These are phyloP conservation scores for fruit fly (Drosophila melanogaster) DNA, from an alignment of 1,140 invertebrate genomes.

Conservation along the genomic window Release_6_plus_ISO1_MT NT_033777.3:5876501-5877000, in stretches of 20 bases:
- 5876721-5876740: constrained; percentile 63
- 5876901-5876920: constrained; percentile 47
- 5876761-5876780: constrained; percentile 11
- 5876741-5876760: constrained; percentile 46
- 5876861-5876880: constrained; percentile 16
- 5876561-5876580: constrained; percentile 60
- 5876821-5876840: constrained; percentile 18
- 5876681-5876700: constrained; percentile 62
- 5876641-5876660: constrained; percentile 34
- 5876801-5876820: constrained; percentile 26
- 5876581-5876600: constrained; percentile 65
- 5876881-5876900: constrained; percentile 26
- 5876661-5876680: constrained; percentile 66
- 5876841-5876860: constrained; percentile 27
- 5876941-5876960: constrained; percentile 24
- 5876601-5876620: constrained; percentile 66
- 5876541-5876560: constrained; percentile 57
- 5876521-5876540: constrained; percentile 75
- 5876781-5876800: constrained; percentile 21
- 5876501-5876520: constrained; percentile 71
- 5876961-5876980: constrained; percentile 57
- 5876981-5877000: constrained; percentile 67
- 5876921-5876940: constrained; percentile 28
- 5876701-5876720: constrained; percentile 54
- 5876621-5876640: constrained; percentile 55